Conservation (phyloP, 1,140 invertebrate species). For the Bradynema listronoti region DNA sequence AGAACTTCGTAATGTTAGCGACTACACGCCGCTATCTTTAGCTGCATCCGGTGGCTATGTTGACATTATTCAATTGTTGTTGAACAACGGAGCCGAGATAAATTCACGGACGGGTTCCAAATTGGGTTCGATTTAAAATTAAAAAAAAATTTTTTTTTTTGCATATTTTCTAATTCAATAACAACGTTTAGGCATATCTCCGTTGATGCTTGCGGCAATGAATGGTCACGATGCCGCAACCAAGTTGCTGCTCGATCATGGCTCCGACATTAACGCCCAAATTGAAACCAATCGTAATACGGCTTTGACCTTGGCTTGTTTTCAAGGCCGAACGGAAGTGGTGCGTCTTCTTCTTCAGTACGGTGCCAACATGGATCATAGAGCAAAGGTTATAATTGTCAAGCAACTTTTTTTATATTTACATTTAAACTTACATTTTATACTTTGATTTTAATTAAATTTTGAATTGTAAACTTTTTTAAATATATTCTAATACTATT, state of each 20-base stretch:
- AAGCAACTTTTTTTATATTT: neutral
- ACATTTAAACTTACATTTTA: no score
- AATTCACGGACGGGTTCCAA: slow-evolving; percentile 68
- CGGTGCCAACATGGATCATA: slow-evolving; percentile 95
- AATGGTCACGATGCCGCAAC: slow-evolving; percentile 99
- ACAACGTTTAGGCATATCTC: slow-evolving; percentile 84
- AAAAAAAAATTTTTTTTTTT: slow-evolving; percentile 8
- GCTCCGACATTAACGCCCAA: slow-evolving; percentile 99
- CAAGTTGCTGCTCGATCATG: slow-evolving; percentile 87
- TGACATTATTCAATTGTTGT: slow-evolving; percentile 90
- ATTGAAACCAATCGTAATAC: slow-evolving; percentile 99
- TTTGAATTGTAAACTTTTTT: slow-evolving; percentile 1
- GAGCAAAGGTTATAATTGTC: slow-evolving; percentile 74
- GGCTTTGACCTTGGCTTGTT: slow-evolving; percentile 93
- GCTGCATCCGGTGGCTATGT: slow-evolving; percentile 97
- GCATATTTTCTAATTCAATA: slow-evolving; percentile 12
- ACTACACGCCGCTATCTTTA: slow-evolving; percentile 93
- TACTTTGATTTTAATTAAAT: no score
- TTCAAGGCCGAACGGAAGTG: slow-evolving; percentile 96
- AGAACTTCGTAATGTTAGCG: slow-evolving; percentile 96
- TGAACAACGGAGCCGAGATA: slow-evolving; percentile 88
- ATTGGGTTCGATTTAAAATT: slow-evolving; percentile 36
- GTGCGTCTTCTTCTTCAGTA: slow-evolving; percentile 87
- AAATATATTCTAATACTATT: slow-evolving; percentile 12
- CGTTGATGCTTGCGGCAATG: slow-evolving; percentile 98